Percentiles rank a stretch among this genome's conserved stretches.
These are phyloP conservation scores for Stichodactyla helianthus DNA, from an alignment of 64 coral and sea anemone genomes.

Conservation along the genomic window DNA sequence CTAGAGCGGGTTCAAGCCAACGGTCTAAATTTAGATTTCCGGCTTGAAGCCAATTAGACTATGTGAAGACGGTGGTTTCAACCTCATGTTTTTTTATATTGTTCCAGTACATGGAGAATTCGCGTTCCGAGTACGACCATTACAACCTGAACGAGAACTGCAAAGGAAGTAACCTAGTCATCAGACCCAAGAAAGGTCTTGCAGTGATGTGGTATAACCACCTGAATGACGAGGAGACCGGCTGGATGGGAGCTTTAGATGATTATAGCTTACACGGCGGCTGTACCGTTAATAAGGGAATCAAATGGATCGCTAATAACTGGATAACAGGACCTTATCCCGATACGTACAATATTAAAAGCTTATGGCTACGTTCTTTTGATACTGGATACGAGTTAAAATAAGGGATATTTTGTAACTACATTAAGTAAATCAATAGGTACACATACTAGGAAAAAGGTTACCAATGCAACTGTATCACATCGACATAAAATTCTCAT, in stretches of 20 bases:
- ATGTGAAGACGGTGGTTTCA: background rate
- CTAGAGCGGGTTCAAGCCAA: too few relatives aligned
- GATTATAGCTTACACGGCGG: conserved; percentile 81
- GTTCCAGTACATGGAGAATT: conserved; percentile 41
- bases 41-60: too few relatives aligned
- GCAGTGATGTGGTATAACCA: conserved; percentile 93
- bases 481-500: too few relatives aligned
- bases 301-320: conserved; percentile 92
- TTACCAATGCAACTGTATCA: too few relatives aligned
- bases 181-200: conserved; percentile 66
- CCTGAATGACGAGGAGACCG: conserved; percentile 57
- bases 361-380: conserved; percentile 26
- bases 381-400: background rate
- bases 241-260: conserved; percentile 62
- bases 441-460: too few relatives aligned
- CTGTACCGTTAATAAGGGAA: conserved; percentile 57
- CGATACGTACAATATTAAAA: conserved; percentile 38
- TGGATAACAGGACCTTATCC: conserved; percentile 80
- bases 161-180: conserved; percentile 45
- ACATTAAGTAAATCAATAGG: too few relatives aligned
- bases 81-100: background rate
- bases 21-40: too few relatives aligned
- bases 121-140: conserved; percentile 43
- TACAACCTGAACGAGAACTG: conserved; percentile 89
- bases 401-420: background rate